Conservation (phyloP, 1,140 invertebrate species). For the Scaptomyza pallida region DNA sequence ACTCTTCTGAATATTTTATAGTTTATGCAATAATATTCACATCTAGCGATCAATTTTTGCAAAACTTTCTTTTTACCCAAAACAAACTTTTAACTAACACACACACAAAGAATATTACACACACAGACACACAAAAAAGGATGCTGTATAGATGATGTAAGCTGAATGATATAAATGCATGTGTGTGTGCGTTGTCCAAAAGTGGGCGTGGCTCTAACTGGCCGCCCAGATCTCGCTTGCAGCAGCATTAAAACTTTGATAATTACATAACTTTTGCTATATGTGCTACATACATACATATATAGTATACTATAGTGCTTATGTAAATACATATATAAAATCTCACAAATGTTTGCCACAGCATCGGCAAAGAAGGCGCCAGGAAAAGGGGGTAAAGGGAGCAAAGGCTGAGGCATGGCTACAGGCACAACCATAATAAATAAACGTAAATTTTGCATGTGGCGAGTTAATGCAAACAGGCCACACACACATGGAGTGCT, state of each 20-base stretch:
- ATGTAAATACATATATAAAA: conserved; percentile 52
- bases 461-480: conserved; percentile 78
- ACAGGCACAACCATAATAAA: conserved; percentile 65
- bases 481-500: conserved; percentile 35
- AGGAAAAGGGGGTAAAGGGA: conserved; percentile 3
- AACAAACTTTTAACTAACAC: conserved; percentile 1
- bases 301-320: not conserved
- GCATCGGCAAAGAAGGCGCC: conserved; percentile 18
- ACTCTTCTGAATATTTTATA: not conserved
- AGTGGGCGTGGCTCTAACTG: not conserved
- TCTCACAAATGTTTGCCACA: conserved; percentile 72
- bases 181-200: conserved; percentile 13
- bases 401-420: conserved; percentile 17
- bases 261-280: conserved; percentile 77
- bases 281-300: conserved; percentile 8
- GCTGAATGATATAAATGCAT: conserved; percentile 16
- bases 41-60: not conserved
- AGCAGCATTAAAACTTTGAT: conserved; percentile 80
- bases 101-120: conserved; percentile 1
- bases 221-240: conserved; percentile 43
- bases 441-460: conserved; percentile 81
- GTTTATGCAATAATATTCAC: not conserved
- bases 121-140: not conserved
- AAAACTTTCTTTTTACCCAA: not conserved
- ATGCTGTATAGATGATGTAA: conserved; percentile 28